phyloP scores from a whole-genome alignment of 2,888 invertebrate species.

The Deilephila elpenor region DNA sequence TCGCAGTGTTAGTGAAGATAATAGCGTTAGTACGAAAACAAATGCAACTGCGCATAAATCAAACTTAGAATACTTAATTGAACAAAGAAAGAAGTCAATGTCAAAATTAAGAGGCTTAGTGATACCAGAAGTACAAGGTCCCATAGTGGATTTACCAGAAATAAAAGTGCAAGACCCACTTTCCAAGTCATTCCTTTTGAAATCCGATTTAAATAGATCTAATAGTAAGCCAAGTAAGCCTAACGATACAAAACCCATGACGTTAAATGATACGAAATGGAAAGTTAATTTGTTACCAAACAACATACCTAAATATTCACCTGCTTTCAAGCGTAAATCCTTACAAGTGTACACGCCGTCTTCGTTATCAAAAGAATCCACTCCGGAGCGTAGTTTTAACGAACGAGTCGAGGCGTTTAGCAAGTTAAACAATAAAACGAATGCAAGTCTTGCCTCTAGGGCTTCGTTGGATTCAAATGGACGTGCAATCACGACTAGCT shows the following conservation, averaged over 20 bases:
- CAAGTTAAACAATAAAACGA: conserved; percentile 59
- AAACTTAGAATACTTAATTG: conserved; percentile 90
- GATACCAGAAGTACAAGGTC: conserved; percentile 90
- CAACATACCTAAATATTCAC: conserved; percentile 91
- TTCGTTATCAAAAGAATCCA: conserved; percentile 77
- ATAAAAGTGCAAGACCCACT: conserved; percentile 90
- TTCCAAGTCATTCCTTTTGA: conserved; percentile 75
- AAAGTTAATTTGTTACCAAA: conserved; percentile 72
- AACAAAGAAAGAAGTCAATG: conserved; percentile 92
- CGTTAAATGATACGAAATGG: conserved; percentile 74
- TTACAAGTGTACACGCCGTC: conserved; percentile 86
- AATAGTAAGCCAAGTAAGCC: conserved; percentile 62
- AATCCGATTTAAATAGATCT: conserved; percentile 60
- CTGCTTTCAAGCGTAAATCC: conserved; percentile 91
- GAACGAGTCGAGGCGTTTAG: conserved; percentile 63
- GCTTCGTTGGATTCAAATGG: conserved; percentile 62
- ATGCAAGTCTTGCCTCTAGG: conserved; percentile 57
- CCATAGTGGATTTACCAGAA: conserved; percentile 91
- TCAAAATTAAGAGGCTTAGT: conserved; percentile 94
- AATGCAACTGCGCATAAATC: conserved; percentile 82
- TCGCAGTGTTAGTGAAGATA: conserved; percentile 77
- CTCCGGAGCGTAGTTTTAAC: conserved; percentile 73
- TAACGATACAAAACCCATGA: conserved; percentile 60
- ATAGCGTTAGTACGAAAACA: conserved; percentile 60
- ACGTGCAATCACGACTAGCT: conserved; percentile 49